phyloP scores from a whole-genome alignment of 2,797 vertebrate species.

The Podargus strigoides region DNA sequence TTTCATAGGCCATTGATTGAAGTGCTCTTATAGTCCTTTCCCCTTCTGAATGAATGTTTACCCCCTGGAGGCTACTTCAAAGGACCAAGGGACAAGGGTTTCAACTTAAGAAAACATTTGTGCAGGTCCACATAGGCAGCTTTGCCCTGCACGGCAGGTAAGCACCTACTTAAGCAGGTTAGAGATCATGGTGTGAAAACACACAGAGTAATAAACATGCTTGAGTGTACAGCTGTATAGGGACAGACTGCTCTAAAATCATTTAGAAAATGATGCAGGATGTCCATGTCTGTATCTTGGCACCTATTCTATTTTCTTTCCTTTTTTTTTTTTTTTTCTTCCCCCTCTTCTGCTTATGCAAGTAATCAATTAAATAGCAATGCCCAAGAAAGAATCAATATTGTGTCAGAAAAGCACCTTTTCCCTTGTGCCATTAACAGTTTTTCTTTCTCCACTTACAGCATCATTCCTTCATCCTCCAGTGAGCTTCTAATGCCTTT shows the following conservation, averaged over 20 bases:
- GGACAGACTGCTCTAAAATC: not conserved
- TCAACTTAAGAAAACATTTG: not conserved
- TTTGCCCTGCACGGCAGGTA: not conserved
- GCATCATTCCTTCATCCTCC: not conserved
- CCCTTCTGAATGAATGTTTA: not conserved
- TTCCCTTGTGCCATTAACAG: not conserved
- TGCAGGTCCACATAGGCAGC: not conserved
- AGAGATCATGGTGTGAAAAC: not conserved
- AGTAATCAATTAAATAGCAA: not conserved
- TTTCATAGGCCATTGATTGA: constrained; percentile 22
- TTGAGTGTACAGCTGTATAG: not conserved
- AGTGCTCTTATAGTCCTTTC: constrained; percentile 7
- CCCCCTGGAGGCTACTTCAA: not conserved
- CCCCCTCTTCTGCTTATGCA: not conserved
- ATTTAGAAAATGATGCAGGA: not conserved
- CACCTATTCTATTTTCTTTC: not conserved
- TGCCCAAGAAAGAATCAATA: not conserved
- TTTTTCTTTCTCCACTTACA: not conserved
- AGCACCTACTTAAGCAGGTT: not conserved
- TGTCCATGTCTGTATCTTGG: not conserved
- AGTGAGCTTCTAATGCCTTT: not conserved
- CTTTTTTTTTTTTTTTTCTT: not conserved
- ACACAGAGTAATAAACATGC: not conserved
- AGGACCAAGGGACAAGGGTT: not conserved
- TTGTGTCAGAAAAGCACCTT: not conserved